Evolutionary conservation across 2,797 vertebrate species (phyloP).

Genomic region (Sylvilagus floridanus): DNA sequence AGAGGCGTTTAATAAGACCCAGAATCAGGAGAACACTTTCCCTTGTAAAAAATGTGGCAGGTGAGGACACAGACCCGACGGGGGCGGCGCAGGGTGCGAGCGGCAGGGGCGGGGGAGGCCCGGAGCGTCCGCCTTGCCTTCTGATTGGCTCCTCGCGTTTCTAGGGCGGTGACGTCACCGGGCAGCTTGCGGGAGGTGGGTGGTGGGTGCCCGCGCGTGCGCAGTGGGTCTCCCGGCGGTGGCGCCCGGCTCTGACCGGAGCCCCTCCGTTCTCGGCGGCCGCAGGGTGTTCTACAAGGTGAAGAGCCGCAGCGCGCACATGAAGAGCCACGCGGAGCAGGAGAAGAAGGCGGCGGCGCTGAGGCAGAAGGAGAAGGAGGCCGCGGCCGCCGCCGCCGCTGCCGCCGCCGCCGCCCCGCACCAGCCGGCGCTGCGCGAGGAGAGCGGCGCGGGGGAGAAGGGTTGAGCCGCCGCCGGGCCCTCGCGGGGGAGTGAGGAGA

Average conservation of each 20-base stretch:
- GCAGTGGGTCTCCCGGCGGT: background rate
- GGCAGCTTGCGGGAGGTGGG: background rate
- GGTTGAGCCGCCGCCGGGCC: constrained; percentile 83
- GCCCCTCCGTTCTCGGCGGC: background rate
- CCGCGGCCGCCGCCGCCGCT: constrained; percentile 83
- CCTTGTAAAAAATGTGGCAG: constrained; percentile 99
- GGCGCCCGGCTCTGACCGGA: background rate
- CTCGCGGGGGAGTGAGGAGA: background rate
- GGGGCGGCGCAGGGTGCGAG: background rate
- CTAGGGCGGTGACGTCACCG: constrained; percentile 49
- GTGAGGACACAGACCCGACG: constrained; percentile 85
- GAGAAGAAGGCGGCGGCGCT: constrained; percentile 97
- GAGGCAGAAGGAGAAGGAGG: constrained; percentile 92
- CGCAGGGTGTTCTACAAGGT: constrained; percentile 97
- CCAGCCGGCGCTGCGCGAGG: constrained; percentile 89
- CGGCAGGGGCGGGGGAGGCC: background rate
- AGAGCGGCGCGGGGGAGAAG: constrained; percentile 87
- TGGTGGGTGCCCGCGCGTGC: background rate
- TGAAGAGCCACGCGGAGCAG: constrained; percentile 99
- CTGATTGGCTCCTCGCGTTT: constrained; percentile 61
- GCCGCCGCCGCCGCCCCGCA: constrained; percentile 81
- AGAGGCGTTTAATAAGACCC: constrained; percentile 88
- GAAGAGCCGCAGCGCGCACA: constrained; percentile 99
- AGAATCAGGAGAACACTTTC: constrained; percentile 94
- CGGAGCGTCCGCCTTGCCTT: background rate